Evolutionary conservation across 1,140 invertebrate species (phyloP), one percentile per base, ranked within the genome.

Genomic region (Drosophila lacertosa): DNA sequence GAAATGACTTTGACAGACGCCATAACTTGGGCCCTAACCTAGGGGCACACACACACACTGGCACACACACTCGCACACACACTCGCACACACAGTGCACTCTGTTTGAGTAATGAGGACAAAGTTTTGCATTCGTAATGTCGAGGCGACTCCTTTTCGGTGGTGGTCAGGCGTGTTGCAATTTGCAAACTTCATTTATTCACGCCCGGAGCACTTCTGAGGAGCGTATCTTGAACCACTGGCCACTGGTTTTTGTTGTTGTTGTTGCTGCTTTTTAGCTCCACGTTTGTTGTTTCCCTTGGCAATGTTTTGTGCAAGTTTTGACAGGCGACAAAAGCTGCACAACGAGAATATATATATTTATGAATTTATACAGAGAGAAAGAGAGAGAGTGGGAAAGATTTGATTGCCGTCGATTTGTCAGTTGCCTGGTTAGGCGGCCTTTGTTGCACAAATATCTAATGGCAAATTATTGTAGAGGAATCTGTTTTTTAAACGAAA

Each of bases 131-230:
- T 88, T 86, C 63, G 65, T 67, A 77, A 88, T 86, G 82, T 65
- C 57, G 62, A 22, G 45, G 60, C 44, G 57, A 37, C 37, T 67
- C 77, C 77, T 67, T 74, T 54, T 65, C 54, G 82, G 50, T 77
- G 82, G 82, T 88, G 82, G 82, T 88, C 82, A 86, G 82, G 82
- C 82, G 74, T 88, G 82, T 77, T 88, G 82, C 82, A 86, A 86
- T 86, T 88, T 86, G 82, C 82, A 88, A 88, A 88, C 82, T 88
- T 88, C 82, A 88, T 88, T 88, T 88, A 88, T 88, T 88, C 83
- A 88, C 82, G 82, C 82, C 82, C 79, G 70, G 44, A 82, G 83
- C 77, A 62, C 71, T 70, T 59, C 51, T 50, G 40, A 57, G 69
- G 70, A 58, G 40, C 67, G 32, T 26, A 39, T 65, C 32, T 57